Evolutionary conservation across 2,888 invertebrate genomes (phyloP).

Genomic region (Ennomos quercinarius): DNA sequence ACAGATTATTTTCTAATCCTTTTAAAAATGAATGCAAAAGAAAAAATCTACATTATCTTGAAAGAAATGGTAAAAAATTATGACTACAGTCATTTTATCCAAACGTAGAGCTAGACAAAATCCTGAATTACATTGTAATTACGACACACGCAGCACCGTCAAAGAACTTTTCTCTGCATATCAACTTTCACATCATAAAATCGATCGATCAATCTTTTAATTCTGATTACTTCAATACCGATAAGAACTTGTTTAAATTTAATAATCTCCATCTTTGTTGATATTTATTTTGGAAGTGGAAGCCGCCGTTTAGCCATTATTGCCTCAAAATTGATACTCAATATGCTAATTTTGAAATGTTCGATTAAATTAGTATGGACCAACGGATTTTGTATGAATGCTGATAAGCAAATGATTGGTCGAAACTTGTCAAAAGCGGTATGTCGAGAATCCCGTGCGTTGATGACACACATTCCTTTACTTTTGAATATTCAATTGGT

Average conservation of each 20-base stretch:
- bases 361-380: constrained; percentile 33
- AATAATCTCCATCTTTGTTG: constrained; percentile 26
- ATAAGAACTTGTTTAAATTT: constrained; percentile 28
- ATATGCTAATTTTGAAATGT: constrained; percentile 38
- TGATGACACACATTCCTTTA: constrained; percentile 22
- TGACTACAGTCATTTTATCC: no score
- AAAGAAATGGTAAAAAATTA: no score
- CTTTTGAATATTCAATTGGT: constrained; percentile 23
- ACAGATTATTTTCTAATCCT: no score
- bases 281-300: constrained; percentile 35
- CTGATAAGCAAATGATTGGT: constrained; percentile 36
- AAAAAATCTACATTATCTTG: no score
- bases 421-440: constrained; percentile 27
- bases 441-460: constrained; percentile 25
- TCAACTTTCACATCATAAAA: constrained; percentile 30
- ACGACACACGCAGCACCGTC: constrained; percentile 19
- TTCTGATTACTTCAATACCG: constrained; percentile 18
- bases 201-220: constrained; percentile 26
- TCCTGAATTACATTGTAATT: constrained; percentile 15
- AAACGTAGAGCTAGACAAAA: constrained; percentile 3
- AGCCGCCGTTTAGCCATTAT: constrained; percentile 33
- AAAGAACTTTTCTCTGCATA: constrained; percentile 19
- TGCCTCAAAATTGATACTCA: constrained; percentile 34
- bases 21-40: no score
- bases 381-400: constrained; percentile 26